Conservation (phyloP, 2,888 invertebrate species). For the Polyommatus iphigenia region DNA sequence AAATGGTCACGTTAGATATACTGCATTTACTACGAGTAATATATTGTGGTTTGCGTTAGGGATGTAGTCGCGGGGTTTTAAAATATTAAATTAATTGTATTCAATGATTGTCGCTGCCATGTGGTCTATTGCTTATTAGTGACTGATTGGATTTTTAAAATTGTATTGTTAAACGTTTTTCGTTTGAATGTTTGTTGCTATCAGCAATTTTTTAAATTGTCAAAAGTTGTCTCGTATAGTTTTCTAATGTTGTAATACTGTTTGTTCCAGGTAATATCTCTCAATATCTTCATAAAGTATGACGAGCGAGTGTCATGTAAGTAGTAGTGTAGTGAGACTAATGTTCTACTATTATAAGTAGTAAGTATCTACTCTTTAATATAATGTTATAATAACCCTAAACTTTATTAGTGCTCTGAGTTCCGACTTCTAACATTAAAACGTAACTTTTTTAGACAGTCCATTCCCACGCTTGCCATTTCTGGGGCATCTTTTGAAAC, state of each 20-base stretch:
- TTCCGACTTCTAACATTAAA: background rate
- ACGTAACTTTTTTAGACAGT: background rate
- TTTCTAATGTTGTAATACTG: background rate
- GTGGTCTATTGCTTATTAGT: background rate
- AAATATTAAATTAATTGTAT: background rate
- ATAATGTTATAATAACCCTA: background rate
- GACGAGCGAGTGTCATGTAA: background rate
- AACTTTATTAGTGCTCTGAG: background rate
- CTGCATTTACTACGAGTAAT: no score
- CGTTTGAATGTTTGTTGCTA: background rate
- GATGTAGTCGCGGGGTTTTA: background rate
- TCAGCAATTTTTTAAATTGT: background rate
- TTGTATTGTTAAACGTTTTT: background rate
- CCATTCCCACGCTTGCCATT: background rate
- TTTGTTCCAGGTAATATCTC: conserved; percentile 12
- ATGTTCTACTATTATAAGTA: background rate
- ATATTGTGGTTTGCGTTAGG: background rate
- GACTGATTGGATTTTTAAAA: conserved; percentile 8
- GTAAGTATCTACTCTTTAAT: background rate
- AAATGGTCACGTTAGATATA: no score
- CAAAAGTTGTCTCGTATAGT: background rate
- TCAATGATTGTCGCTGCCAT: background rate
- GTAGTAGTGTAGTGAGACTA: background rate
- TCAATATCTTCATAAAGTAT: background rate
- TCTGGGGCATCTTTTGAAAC: background rate